phyloP scores from a whole-genome alignment of 1,140 invertebrate species.

The Bombus affinis region DNA sequence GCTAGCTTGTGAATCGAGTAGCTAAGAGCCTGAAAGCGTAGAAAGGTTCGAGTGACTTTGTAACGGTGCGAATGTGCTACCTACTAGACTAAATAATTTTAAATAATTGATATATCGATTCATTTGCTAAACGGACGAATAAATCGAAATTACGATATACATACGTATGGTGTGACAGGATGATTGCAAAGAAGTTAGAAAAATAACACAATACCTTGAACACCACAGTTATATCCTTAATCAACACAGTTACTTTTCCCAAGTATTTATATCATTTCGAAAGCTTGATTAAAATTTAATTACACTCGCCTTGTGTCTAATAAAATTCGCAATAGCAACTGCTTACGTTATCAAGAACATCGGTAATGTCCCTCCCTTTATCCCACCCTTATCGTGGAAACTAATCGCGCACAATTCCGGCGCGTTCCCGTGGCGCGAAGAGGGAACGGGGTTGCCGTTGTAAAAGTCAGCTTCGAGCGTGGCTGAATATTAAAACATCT shows the following conservation, averaged over 20 bases:
- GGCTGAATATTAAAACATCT: conserved; percentile 57
- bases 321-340: conserved; percentile 10
- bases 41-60: background rate
- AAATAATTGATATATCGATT: background rate
- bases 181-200: background rate
- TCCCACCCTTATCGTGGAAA: background rate
- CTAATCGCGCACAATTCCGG: conserved; percentile 26
- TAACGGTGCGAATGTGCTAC: background rate
- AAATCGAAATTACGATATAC: background rate
- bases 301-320: too few species aligned
- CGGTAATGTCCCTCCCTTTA: background rate
- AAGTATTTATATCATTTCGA: background rate
- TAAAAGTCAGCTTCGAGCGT: conserved; percentile 47
- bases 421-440: background rate
- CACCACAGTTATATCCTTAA: background rate
- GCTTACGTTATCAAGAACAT: background rate
- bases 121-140: background rate
- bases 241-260: too few species aligned
- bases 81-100: background rate
- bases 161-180: background rate
- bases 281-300: conserved; percentile 21
- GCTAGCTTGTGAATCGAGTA: background rate
- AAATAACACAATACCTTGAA: background rate
- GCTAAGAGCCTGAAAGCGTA: conserved; percentile 2
- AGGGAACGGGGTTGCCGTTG: background rate